Evolutionary conservation across 1,140 invertebrate genomes (phyloP).

Genomic region (Schlechtendalia chinensis): DNA sequence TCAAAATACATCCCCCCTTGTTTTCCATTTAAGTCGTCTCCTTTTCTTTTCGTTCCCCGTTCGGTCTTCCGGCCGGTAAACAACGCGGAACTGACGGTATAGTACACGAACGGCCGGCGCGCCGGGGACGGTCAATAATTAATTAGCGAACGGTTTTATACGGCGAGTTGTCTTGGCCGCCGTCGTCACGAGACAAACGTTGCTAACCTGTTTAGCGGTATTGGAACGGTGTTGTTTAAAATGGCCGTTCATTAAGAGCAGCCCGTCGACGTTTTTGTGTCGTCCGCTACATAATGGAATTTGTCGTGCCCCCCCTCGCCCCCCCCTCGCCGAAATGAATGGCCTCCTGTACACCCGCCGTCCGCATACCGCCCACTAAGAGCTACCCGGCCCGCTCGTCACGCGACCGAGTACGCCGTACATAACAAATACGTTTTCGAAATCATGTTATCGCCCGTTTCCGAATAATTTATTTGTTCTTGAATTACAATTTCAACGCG

Average conservation of each 20-base stretch:
- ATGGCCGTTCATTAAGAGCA: conserved; percentile 46
- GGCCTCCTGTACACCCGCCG: conserved; percentile 34
- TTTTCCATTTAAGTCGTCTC: too few relatives aligned
- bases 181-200: conserved; percentile 47
- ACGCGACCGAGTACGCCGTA: too few relatives aligned
- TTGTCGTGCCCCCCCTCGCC: conserved; percentile 5
- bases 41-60: background rate
- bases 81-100: background rate
- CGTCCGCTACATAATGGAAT: conserved; percentile 44
- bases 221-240: conserved; percentile 47
- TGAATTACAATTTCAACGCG: conserved; percentile 33
- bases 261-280: conserved; percentile 36
- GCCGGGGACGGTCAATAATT: conserved; percentile 43
- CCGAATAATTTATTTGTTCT: conserved; percentile 45
- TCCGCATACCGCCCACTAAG: too few relatives aligned
- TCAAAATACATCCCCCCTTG: too few relatives aligned
- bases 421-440: conserved; percentile 42
- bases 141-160: conserved; percentile 34
- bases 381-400: too few relatives aligned
- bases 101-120: too few relatives aligned
- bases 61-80: background rate
- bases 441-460: conserved; percentile 34
- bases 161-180: conserved; percentile 47
- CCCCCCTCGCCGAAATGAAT: conserved; percentile 26
- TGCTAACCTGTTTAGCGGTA: conserved; percentile 45